Conservation (phyloP, 2,113 vertebrate genomes). For the Morone chrysops region DNA sequence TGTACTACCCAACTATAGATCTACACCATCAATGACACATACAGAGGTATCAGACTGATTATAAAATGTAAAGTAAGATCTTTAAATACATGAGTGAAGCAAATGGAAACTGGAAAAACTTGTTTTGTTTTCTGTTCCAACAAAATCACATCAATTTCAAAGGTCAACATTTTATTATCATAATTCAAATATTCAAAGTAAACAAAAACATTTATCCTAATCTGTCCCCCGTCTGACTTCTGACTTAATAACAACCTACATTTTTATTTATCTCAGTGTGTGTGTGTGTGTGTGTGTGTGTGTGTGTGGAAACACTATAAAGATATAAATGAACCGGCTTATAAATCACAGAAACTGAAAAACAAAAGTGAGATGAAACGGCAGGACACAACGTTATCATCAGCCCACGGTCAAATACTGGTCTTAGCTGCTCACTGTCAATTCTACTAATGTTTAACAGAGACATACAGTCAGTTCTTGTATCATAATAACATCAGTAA, state of each 20-base stretch:
- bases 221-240: not conserved
- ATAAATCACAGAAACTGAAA: slow-evolving; percentile 24
- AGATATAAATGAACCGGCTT: slow-evolving; percentile 8
- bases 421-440: slow-evolving; percentile 1
- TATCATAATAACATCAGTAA: slow-evolving; percentile 15
- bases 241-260: not conserved
- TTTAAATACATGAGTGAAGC: not conserved
- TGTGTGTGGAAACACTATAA: not conserved
- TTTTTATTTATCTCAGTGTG: not conserved
- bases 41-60: not conserved
- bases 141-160: slow-evolving; percentile 20
- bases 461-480: slow-evolving; percentile 18
- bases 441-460: not conserved
- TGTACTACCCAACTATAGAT: too few relatives aligned
- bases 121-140: not conserved
- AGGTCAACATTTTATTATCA: slow-evolving; percentile 66
- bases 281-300: too few relatives aligned
- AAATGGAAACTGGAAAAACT: not conserved
- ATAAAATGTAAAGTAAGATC: too few relatives aligned
- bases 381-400: not conserved
- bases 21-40: not conserved
- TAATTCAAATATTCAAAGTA: slow-evolving; percentile 32
- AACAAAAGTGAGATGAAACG: slow-evolving; percentile 2
- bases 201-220: slow-evolving; percentile 14
- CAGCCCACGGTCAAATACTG: not conserved